Evolutionary conservation across 2,113 vertebrate genomes (phyloP).

Genomic region (Eulemur rufifrons): DNA sequence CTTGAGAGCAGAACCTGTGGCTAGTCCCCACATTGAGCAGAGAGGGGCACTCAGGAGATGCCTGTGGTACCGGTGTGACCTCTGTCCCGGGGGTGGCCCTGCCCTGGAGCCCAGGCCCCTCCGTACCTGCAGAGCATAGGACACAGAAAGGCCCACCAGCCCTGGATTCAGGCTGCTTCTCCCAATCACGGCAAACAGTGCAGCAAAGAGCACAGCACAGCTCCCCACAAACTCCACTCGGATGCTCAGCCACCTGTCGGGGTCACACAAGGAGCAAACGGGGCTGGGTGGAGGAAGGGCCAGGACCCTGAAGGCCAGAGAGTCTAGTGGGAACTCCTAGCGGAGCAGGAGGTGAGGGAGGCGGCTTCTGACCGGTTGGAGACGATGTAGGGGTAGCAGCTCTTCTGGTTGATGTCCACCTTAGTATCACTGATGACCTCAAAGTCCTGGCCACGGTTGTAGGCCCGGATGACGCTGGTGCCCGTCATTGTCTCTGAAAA

Average conservation of each 20-base stretch:
- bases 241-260: constrained; percentile 93
- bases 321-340: neutral
- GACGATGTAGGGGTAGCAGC: constrained; percentile 91
- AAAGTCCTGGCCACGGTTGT: constrained; percentile 88
- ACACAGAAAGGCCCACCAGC: constrained; percentile 95
- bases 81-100: neutral
- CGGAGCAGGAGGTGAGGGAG: neutral
- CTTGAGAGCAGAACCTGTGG: neutral
- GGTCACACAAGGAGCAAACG: neutral
- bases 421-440: constrained; percentile 88
- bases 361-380: constrained; percentile 92
- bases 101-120: neutral
- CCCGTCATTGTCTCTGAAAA: constrained; percentile 97
- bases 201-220: constrained; percentile 95
- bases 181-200: constrained; percentile 92
- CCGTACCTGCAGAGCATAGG: constrained; percentile 94
- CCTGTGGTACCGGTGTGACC: neutral
- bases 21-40: neutral
- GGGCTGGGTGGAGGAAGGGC: neutral
- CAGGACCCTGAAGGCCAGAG: neutral
- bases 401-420: constrained; percentile 94
- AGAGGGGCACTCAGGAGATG: neutral
- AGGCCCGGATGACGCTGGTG: constrained; percentile 94
- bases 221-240: constrained; percentile 96
- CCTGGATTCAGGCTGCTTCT: constrained; percentile 89